phyloP scores from a whole-genome alignment of 2,113 vertebrate genomes.

The Apodemus speciosus region DNA sequence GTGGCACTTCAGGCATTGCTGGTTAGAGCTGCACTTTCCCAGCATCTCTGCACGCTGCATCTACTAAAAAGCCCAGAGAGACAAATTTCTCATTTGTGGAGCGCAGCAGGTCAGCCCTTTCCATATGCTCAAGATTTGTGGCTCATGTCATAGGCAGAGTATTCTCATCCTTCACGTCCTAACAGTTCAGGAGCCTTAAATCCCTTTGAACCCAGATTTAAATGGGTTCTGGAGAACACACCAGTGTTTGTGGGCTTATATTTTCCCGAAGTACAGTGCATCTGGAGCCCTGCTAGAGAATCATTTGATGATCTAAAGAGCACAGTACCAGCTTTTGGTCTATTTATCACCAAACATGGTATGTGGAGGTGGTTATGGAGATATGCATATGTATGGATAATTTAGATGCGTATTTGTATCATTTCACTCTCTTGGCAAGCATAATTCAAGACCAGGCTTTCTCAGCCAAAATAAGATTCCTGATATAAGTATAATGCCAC shows the following conservation, averaged over 20 bases:
- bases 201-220: slow-evolving; percentile 69
- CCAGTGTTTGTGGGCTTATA: not conserved
- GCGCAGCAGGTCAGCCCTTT: slow-evolving; percentile 67
- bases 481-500: slow-evolving; percentile 45
- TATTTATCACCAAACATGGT: slow-evolving; percentile 62
- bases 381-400: slow-evolving; percentile 72
- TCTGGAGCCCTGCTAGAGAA: not conserved
- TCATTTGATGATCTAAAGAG: not conserved
- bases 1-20: slow-evolving; percentile 55
- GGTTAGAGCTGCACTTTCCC: slow-evolving; percentile 47
- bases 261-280: not conserved
- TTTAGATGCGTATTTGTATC: slow-evolving; percentile 68
- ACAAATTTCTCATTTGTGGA: slow-evolving; percentile 73
- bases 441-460: slow-evolving; percentile 66
- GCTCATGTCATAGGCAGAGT: slow-evolving; percentile 62
- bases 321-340: not conserved
- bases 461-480: slow-evolving; percentile 74
- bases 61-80: slow-evolving; percentile 65
- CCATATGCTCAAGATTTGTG: slow-evolving; percentile 71
- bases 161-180: slow-evolving; percentile 77
- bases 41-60: slow-evolving; percentile 49
- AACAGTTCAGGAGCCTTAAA: slow-evolving; percentile 60
- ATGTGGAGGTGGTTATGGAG: slow-evolving; percentile 19
- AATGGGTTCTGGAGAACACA: slow-evolving; percentile 36
- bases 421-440: slow-evolving; percentile 72